Percentiles rank a stretch among this genome's conserved stretches.
Conservation (phyloP, 2,888 invertebrate genomes). For the Sepioteuthis lessoniana region DNA sequence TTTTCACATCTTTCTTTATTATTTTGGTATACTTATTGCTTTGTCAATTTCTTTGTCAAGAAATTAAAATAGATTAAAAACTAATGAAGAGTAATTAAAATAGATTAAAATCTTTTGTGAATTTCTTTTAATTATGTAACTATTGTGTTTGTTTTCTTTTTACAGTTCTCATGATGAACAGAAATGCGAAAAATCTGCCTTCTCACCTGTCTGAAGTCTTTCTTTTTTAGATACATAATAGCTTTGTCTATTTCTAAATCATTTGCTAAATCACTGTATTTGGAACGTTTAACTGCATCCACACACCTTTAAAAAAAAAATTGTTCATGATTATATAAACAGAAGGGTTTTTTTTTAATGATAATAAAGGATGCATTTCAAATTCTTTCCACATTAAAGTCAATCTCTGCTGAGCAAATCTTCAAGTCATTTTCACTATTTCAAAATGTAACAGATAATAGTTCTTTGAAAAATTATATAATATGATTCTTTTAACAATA, state of each 20-base stretch:
- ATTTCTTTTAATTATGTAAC: too few species aligned
- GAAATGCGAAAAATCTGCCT: neutral
- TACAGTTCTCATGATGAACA: neutral
- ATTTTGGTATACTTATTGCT: too few species aligned
- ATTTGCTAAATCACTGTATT: conserved; percentile 86
- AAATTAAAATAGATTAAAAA: too few species aligned
- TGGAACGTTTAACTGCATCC: conserved; percentile 92
- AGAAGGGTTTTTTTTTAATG: neutral
- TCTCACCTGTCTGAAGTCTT: conserved; percentile 80
- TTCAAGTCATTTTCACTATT: too few species aligned
- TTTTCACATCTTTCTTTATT: too few species aligned
- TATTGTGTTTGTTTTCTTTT: neutral
- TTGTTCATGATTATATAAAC: neutral
- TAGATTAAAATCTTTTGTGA: neutral
- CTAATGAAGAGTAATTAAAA: neutral
- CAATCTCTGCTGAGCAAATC: too few species aligned
- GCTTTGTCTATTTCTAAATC: conserved; percentile 94
- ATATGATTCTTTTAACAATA: too few species aligned
- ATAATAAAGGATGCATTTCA: neutral
- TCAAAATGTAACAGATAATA: too few species aligned
- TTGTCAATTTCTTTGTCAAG: too few species aligned
- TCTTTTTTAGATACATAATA: conserved; percentile 87
- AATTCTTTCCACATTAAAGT: conserved; percentile 46
- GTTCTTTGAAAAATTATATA: too few species aligned
- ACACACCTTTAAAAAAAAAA: conserved; percentile 85